A percentile compares a stretch with the other conserved stretches of the same genome.
phyloP scores from a whole-genome alignment of 2,888 invertebrate genomes.

The Cataglyphis cursor region DNA sequence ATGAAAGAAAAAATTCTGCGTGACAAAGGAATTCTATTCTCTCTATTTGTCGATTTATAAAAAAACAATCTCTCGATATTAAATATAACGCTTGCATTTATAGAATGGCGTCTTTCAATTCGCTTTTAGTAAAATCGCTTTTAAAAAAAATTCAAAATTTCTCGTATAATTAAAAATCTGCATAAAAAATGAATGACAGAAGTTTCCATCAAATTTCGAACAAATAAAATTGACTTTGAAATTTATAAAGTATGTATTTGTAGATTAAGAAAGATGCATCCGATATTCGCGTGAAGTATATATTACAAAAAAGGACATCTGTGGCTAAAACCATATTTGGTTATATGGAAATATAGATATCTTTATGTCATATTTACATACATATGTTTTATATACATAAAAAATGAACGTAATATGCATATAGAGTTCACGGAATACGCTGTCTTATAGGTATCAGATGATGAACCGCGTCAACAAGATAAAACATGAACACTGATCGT shows the following conservation, averaged over 20 bases:
- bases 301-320: background rate
- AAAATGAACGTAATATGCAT: background rate
- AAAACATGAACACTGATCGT: conserved; percentile 10
- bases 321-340: conserved; percentile 14
- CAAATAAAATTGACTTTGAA: background rate
- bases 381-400: background rate
- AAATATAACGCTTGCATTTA: background rate
- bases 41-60: background rate
- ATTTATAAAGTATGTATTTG: background rate
- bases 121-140: background rate
- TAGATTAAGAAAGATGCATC: background rate
- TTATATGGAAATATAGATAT: background rate
- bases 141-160: background rate
- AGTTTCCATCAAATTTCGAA: background rate
- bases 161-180: background rate
- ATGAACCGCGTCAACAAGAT: background rate
- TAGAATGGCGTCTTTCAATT: background rate
- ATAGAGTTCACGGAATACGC: background rate
- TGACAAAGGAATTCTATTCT: background rate
- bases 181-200: background rate
- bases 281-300: background rate
- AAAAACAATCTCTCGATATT: background rate
- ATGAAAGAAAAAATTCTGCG: conserved; percentile 24
- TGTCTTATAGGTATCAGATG: background rate
- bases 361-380: background rate